phyloP scores from a whole-genome alignment of 2,113 vertebrate genomes.

The Tursiops truncatus region DNA sequence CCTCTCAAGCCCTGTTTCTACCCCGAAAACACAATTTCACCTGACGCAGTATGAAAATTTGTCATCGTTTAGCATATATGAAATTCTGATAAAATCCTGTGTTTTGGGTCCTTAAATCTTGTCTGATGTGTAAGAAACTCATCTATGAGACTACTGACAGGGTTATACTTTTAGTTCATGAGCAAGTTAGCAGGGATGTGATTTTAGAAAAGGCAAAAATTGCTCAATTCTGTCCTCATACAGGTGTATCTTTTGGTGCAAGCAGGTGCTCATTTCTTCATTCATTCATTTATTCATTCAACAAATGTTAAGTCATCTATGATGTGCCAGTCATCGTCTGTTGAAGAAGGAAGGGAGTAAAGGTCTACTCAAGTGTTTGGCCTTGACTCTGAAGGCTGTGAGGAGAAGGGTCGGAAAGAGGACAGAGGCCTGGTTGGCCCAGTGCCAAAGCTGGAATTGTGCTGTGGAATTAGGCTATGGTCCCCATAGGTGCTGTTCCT shows the following conservation, averaged over 20 bases:
- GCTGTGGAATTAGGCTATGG: neutral
- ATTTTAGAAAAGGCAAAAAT: slow-evolving; percentile 6
- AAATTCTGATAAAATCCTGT: slow-evolving; percentile 30
- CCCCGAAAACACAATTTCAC: slow-evolving; percentile 36
- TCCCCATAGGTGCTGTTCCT: neutral
- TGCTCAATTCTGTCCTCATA: neutral
- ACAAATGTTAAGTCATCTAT: neutral
- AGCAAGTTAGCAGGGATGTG: neutral
- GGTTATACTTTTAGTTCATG: slow-evolving; percentile 28
- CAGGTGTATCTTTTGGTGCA: neutral
- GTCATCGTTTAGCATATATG: slow-evolving; percentile 45
- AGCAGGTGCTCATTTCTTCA: neutral
- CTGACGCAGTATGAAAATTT: slow-evolving; percentile 36
- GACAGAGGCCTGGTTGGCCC: neutral
- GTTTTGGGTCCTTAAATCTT: neutral
- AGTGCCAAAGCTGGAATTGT: neutral
- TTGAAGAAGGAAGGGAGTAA: neutral
- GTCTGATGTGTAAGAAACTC: slow-evolving; percentile 42
- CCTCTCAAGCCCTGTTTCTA: slow-evolving; percentile 30
- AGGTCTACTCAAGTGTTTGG: neutral
- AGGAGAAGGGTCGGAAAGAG: neutral
- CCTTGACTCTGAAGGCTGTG: neutral
- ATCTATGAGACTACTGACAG: neutral
- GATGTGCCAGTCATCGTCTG: neutral
- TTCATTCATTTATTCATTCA: neutral